A percentile compares a stretch with the other conserved stretches of the same genome.
Evolutionary conservation across 2,888 invertebrate genomes (phyloP).

Genomic region (Cantharis rufa): DNA sequence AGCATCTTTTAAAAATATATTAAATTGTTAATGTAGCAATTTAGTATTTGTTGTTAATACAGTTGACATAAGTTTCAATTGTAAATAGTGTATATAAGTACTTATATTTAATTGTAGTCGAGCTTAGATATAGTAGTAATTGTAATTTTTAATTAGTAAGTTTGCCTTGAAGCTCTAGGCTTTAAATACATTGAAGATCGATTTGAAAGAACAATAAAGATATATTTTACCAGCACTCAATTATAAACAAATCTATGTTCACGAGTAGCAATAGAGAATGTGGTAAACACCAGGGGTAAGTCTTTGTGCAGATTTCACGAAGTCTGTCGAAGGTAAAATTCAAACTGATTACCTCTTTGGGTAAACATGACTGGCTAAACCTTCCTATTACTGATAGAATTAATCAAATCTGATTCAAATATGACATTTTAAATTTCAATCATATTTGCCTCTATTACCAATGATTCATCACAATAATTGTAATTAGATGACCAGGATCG

Average conservation of each 20-base stretch:
- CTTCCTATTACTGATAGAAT: neutral
- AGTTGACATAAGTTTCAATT: conserved; percentile 44
- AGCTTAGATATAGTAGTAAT: conserved; percentile 17
- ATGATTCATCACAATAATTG: neutral
- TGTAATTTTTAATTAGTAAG: conserved; percentile 21
- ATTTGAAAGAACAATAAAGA: conserved; percentile 16
- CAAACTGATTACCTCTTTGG: too few species aligned
- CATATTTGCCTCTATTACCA: neutral
- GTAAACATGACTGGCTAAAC: neutral
- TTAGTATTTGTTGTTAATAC: conserved; percentile 44
- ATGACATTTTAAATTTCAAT: neutral
- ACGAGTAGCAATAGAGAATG: neutral
- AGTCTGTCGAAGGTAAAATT: too few species aligned
- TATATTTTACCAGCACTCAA: neutral
- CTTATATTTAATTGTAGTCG: conserved; percentile 27
- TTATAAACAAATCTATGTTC: neutral
- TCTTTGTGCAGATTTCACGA: too few species aligned
- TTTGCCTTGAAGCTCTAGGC: conserved; percentile 23
- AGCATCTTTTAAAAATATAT: conserved; percentile 27
- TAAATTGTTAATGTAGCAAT: conserved; percentile 28
- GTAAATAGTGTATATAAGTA: conserved; percentile 42
- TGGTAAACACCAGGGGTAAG: neutral
- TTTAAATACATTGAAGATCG: conserved; percentile 14
- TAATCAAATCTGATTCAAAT: neutral
- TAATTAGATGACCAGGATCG: neutral